Evolutionary conservation across 2,888 invertebrate genomes (phyloP).

Genomic region (Melanophora roralis): DNA sequence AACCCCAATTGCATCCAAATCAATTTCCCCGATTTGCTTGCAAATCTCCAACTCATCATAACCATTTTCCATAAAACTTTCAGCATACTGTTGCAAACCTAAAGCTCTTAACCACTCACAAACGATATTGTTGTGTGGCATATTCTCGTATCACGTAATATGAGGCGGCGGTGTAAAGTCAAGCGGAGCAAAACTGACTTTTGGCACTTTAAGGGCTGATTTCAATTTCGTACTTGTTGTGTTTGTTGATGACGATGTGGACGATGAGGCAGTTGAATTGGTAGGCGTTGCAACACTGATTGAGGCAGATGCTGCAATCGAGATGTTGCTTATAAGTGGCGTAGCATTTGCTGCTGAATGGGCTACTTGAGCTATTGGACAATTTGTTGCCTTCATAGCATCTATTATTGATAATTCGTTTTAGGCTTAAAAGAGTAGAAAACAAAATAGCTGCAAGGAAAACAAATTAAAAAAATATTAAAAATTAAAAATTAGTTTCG

Average conservation of each 20-base stretch:
- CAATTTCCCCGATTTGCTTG: slow-evolving; percentile 96
- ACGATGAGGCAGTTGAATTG: slow-evolving; percentile 54
- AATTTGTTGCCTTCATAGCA: slow-evolving; percentile 74
- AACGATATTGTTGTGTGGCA: slow-evolving; percentile 84
- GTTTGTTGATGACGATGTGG: slow-evolving; percentile 57
- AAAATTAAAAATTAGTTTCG: slow-evolving; percentile 5
- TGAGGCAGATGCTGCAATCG: slow-evolving; percentile 57
- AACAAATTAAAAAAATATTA: neutral
- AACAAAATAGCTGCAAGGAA: slow-evolving; percentile 43
- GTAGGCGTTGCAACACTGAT: slow-evolving; percentile 52
- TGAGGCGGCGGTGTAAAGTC: slow-evolving; percentile 68
- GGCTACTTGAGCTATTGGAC: slow-evolving; percentile 57
- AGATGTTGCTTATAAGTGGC: slow-evolving; percentile 58
- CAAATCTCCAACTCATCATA: slow-evolving; percentile 98
- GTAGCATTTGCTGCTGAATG: slow-evolving; percentile 57
- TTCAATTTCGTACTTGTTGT: slow-evolving; percentile 64
- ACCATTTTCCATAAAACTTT: slow-evolving; percentile 96
- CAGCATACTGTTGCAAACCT: slow-evolving; percentile 92
- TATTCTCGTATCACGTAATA: slow-evolving; percentile 73
- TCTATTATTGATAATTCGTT: slow-evolving; percentile 54
- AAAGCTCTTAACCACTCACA: slow-evolving; percentile 95
- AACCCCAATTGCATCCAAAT: slow-evolving; percentile 96
- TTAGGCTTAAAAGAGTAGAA: slow-evolving; percentile 44
- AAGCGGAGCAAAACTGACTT: slow-evolving; percentile 73
- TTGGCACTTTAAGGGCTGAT: slow-evolving; percentile 69